Conservation (phyloP, 2,888 invertebrate genomes). For the Frankliniella fusca region DNA sequence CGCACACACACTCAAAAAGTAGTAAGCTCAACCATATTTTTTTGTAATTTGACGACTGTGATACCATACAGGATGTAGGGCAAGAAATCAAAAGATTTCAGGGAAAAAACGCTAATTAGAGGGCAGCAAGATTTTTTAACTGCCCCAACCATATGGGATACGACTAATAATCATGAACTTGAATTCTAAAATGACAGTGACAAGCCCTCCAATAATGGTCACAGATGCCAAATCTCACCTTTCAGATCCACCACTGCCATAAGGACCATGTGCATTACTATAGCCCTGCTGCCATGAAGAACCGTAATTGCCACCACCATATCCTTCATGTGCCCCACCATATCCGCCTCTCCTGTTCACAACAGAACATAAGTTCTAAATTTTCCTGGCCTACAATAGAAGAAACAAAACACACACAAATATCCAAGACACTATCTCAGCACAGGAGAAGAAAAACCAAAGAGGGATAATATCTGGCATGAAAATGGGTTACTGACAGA, state of each 20-base stretch:
- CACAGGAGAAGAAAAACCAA: too few species aligned
- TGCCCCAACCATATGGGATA: too few species aligned
- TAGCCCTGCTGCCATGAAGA: slow-evolving; percentile 16
- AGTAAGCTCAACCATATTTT: neutral
- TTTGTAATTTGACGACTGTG: slow-evolving; percentile 3
- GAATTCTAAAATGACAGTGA: too few species aligned
- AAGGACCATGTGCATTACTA: slow-evolving; percentile 34
- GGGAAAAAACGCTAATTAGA: neutral
- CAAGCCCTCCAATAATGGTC: neutral
- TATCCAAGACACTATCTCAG: slow-evolving; percentile 53
- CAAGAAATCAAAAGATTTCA: neutral
- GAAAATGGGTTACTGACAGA: too few species aligned
- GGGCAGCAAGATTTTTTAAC: too few species aligned
- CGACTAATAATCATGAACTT: too few species aligned
- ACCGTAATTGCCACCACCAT: slow-evolving; percentile 42
- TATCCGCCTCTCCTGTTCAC: slow-evolving; percentile 48
- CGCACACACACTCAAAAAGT: neutral
- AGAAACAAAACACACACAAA: slow-evolving; percentile 43
- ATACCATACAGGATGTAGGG: neutral
- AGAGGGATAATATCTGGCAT: too few species aligned
- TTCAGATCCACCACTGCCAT: slow-evolving; percentile 20
- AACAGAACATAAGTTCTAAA: neutral
- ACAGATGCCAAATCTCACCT: slow-evolving; percentile 18
- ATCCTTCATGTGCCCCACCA: slow-evolving; percentile 55
- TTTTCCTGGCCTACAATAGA: neutral